phyloP scores from a whole-genome alignment of 64 coral and sea anemone species.

The Montipora foliosa region DNA sequence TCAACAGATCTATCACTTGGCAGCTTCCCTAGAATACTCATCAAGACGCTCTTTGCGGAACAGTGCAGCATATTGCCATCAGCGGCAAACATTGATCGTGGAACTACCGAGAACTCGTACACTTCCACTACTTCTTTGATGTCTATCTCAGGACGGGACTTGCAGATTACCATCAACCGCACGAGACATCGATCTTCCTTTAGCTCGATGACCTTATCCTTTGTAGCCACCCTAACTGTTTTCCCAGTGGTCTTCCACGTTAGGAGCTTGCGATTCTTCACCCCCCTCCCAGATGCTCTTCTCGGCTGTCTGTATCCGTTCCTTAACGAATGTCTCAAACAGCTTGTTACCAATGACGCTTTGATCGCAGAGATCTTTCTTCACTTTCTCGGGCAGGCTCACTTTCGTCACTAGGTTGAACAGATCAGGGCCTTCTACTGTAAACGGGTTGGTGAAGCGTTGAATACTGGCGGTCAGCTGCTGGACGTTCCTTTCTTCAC shows the following conservation, averaged over 20 bases:
- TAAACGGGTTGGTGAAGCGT: slow-evolving; percentile 42
- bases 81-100: slow-evolving; percentile 67
- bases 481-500: slow-evolving; percentile 31
- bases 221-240: slow-evolving; percentile 16
- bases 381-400: slow-evolving; percentile 41
- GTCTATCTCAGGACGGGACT: slow-evolving; percentile 55
- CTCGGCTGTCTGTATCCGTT: slow-evolving; percentile 48
- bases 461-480: slow-evolving; percentile 15
- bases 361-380: slow-evolving; percentile 52
- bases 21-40: slow-evolving; percentile 71
- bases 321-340: slow-evolving; percentile 28
- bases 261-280: slow-evolving; percentile 70
- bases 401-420: slow-evolving; percentile 71
- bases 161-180: slow-evolving; percentile 35
- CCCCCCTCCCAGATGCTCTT: slow-evolving; percentile 36
- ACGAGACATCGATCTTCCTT: slow-evolving; percentile 56
- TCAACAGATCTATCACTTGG: slow-evolving; percentile 15
- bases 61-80: slow-evolving; percentile 74
- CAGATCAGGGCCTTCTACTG: slow-evolving; percentile 19
- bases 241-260: slow-evolving; percentile 63
- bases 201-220: slow-evolving; percentile 57
- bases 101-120: slow-evolving; percentile 43
- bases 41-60: slow-evolving; percentile 59
- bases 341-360: slow-evolving; percentile 41
- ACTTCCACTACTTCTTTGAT: slow-evolving; percentile 20